Conservation (phyloP, 2,113 vertebrate genomes). For the Furnarius figulus region DNA sequence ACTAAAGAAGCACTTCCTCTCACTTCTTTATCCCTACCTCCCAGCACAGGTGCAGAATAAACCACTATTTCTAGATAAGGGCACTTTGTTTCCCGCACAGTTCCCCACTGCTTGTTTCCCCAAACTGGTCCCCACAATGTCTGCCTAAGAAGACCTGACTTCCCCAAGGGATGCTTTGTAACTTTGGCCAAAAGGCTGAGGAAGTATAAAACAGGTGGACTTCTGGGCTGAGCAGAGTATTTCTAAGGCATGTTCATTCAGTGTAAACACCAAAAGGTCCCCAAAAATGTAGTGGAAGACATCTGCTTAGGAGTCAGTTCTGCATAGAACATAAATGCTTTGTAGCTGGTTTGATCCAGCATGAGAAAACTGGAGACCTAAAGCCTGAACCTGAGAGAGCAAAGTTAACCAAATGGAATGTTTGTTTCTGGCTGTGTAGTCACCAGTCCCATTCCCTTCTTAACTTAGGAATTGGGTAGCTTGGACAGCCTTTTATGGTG, state of each 20-base stretch:
- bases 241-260: not conserved
- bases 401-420: slow-evolving; percentile 54
- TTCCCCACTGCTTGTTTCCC: not conserved
- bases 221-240: not conserved
- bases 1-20: not conserved
- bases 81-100: not conserved
- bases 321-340: not conserved
- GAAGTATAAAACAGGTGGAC: not conserved
- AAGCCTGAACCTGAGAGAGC: slow-evolving; percentile 1
- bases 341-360: not conserved
- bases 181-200: not conserved
- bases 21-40: not conserved
- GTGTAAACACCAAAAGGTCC: not conserved
- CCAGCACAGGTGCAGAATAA: not conserved
- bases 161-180: not conserved
- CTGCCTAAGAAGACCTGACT: not conserved
- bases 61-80: not conserved
- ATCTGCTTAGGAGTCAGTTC: not conserved
- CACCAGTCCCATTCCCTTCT: not conserved
- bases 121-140: not conserved
- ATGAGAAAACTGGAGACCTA: not conserved
- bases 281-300: not conserved
- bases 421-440: not conserved
- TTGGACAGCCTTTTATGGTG: slow-evolving; percentile 66
- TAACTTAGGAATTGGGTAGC: slow-evolving; percentile 36